Evolutionary conservation across 2,888 invertebrate genomes (phyloP).

Genomic region (Polymixis lichenea): DNA sequence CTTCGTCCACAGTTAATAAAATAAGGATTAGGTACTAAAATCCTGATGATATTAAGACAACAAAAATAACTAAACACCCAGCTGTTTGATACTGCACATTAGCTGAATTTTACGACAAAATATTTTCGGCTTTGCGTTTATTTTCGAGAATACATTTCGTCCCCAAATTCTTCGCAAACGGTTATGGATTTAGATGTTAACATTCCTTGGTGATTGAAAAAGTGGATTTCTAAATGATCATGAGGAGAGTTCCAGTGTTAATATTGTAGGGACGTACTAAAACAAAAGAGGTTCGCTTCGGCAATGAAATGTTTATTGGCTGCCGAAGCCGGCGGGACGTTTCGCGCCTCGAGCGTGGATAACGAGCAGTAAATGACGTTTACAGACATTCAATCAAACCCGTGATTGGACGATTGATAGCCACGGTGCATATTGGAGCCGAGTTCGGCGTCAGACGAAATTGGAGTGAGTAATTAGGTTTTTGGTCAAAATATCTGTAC

Average conservation of each 20-base stretch:
- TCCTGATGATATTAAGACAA: constrained; percentile 3
- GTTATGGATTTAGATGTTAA: constrained; percentile 54
- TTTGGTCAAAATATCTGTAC: constrained; percentile 53
- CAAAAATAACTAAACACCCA: constrained; percentile 34
- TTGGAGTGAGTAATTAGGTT: constrained; percentile 70
- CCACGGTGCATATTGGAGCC: constrained; percentile 69
- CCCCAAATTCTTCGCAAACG: constrained; percentile 38
- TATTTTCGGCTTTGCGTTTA: constrained; percentile 36
- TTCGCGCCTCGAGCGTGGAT: constrained; percentile 81
- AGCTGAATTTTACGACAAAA: constrained; percentile 55
- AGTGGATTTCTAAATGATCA: constrained; percentile 56
- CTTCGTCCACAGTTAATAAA: constrained; percentile 9
- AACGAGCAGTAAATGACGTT: constrained; percentile 84
- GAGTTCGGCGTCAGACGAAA: constrained; percentile 66
- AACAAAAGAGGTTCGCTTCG: constrained; percentile 70
- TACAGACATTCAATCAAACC: constrained; percentile 84
- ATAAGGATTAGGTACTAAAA: constrained; percentile 15
- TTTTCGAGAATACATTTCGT: constrained; percentile 42
- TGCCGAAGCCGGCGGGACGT: constrained; percentile 69
- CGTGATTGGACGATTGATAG: constrained; percentile 79
- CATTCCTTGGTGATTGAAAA: constrained; percentile 39
- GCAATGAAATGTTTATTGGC: constrained; percentile 82
- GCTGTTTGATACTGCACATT: constrained; percentile 50
- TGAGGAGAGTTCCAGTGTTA: constrained; percentile 60
- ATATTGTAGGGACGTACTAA: constrained; percentile 63